Conservation (phyloP, 2,797 vertebrate species). For the Myiotriccus ornatus region DNA sequence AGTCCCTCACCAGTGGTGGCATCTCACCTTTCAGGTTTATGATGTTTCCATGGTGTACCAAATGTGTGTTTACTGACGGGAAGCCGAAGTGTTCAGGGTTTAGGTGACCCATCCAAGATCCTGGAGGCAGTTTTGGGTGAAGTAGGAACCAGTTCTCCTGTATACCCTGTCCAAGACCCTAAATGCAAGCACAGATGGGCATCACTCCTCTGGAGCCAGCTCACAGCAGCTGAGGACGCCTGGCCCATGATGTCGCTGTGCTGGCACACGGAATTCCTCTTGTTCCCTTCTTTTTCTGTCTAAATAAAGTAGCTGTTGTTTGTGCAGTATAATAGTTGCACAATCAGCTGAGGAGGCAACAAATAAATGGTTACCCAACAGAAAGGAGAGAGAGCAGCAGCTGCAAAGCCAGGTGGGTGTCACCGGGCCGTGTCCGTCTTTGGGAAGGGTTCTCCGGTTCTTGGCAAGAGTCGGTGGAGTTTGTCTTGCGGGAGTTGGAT, state of each 20-base stretch:
- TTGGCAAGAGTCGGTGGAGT: neutral
- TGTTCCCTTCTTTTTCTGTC: neutral
- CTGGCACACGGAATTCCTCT: neutral
- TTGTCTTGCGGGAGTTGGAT: neutral
- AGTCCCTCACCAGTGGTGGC: neutral
- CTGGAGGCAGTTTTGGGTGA: neutral
- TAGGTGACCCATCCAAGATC: neutral
- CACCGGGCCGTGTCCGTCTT: neutral
- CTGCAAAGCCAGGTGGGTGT: neutral
- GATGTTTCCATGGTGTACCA: neutral
- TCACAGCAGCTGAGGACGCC: neutral
- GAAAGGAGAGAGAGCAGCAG: neutral
- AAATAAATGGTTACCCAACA: neutral
- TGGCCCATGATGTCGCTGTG: neutral
- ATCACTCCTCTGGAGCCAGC: neutral
- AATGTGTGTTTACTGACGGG: neutral
- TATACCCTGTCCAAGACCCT: neutral
- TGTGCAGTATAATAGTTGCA: neutral
- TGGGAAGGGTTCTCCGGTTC: neutral
- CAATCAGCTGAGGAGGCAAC: neutral
- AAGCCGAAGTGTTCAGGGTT: neutral
- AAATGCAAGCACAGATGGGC: neutral
- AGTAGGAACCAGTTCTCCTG: neutral
- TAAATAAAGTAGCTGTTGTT: conserved; percentile 13
- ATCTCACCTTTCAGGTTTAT: neutral